Conservation (phyloP, 2,113 vertebrate genomes). For the Prunella himalayana region DNA sequence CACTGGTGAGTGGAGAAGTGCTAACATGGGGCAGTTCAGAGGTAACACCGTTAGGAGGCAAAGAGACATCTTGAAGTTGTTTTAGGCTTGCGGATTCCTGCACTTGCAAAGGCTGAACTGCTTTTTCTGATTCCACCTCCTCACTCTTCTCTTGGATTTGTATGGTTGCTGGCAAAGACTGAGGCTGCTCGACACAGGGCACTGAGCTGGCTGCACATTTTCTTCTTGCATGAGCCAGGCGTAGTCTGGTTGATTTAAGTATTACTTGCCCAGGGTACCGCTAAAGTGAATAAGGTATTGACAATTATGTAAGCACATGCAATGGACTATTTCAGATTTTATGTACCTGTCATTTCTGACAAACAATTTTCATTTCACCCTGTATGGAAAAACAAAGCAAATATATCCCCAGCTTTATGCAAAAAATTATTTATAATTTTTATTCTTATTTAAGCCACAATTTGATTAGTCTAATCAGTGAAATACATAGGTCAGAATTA, state of each 20-base stretch:
- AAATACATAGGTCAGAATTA: background rate
- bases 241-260: constrained; percentile 88
- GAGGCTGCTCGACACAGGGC: constrained; percentile 53
- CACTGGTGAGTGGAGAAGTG: constrained; percentile 60
- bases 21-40: constrained; percentile 52
- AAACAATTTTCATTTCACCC: background rate
- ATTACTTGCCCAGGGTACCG: constrained; percentile 93
- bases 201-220: constrained; percentile 57
- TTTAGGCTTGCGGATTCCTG: constrained; percentile 54
- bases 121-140: constrained; percentile 58
- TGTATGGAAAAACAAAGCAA: background rate
- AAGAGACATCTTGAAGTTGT: constrained; percentile 69
- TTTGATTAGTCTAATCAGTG: background rate
- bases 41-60: constrained; percentile 70
- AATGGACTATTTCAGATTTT: background rate
- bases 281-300: constrained; percentile 59
- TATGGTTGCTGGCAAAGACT: constrained; percentile 71
- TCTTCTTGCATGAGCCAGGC: constrained; percentile 76
- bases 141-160: constrained; percentile 68
- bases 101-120: constrained; percentile 34
- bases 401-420: background rate
- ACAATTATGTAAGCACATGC: background rate
- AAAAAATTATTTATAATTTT: background rate
- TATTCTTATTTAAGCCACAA: background rate
- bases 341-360: background rate